Percentiles rank a stretch among this genome's conserved stretches.
Evolutionary conservation across 1,140 invertebrate species (phyloP).

Genomic region (Medauroidea extradentata): DNA sequence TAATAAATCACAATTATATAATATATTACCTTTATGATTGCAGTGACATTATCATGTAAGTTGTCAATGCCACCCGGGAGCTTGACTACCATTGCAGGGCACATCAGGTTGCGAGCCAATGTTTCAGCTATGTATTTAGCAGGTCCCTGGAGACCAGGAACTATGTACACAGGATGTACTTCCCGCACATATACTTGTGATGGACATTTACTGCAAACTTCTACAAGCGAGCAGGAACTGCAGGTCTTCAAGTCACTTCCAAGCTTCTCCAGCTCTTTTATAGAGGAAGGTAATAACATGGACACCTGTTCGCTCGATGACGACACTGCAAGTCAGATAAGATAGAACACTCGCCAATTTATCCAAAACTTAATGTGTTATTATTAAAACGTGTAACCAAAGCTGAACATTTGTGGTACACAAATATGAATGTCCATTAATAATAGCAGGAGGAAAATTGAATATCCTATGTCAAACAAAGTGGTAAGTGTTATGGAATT

Average conservation of each 20-base stretch:
- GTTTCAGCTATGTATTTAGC: neutral
- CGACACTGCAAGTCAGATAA: no score
- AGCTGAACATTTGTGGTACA: no score
- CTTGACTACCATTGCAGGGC: neutral
- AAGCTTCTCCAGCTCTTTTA: conserved; percentile 1
- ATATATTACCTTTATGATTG: no score
- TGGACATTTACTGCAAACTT: conserved; percentile 5
- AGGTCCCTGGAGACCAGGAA: conserved; percentile 32
- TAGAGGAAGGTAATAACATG: neutral
- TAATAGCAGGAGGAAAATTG: no score
- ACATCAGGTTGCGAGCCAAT: neutral
- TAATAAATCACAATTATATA: no score
- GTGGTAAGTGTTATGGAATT: no score
- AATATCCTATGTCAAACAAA: no score
- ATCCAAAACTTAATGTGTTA: no score
- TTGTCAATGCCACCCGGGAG: neutral
- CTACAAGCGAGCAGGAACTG: neutral
- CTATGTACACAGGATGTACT: conserved; percentile 36
- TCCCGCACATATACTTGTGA: conserved; percentile 33
- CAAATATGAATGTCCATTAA: no score
- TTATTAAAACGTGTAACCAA: no score
- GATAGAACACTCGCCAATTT: no score
- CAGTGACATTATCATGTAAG: neutral
- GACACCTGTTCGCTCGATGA: no score
- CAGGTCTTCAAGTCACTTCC: neutral